Evolutionary conservation across 2,113 vertebrate genomes (phyloP), one percentile per base, ranked within the genome.

Genomic region (Oncorhynchus tshawytscha): DNA sequence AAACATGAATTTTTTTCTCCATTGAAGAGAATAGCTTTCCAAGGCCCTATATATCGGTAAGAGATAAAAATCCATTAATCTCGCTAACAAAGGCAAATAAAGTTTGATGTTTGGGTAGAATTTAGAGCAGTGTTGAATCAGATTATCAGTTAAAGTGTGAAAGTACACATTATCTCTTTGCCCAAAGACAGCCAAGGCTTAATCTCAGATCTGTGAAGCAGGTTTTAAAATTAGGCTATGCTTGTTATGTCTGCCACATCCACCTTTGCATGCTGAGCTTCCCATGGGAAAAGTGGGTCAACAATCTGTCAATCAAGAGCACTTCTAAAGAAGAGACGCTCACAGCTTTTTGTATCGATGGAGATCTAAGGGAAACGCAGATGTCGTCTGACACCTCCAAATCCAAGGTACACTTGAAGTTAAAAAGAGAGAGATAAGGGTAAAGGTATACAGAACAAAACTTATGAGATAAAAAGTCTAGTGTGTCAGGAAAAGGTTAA

Each of bases 21-120:
- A 51, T 45, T 66, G 59, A 54, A 45, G 39, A 45, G 39, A 45
- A 45, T 45, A 45, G 39, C 39, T 62, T 49, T 70, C 71, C 71
- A 69, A 29, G 29, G 59, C n/a, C 66, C 51, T 27, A 72, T 72
- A 73, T 69, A 70, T 73, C 25, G 24, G 49, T 13, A 29, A 57
- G 51, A 73, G 77, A 78, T 73, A 59, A 62, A 70, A 70, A 73
- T 57, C 71, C 16, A 59, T 78, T 73, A 73, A 73, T 16, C 29
- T 27, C 20, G 67, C 66, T 9, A 68, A 45, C 39, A 45, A 45
- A 45, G 49, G 27, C 22, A 62, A 54, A 73, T 13, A 48, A 7
- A 68, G n/a, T 12, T n/a, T 25, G 72, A 64, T 34, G 27, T 73
- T 73, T n/a, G 29, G 20, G 29, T 13, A 62, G 3, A 62, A 62